Base-by-base conservation (phyloP, 2,888 invertebrate species). In the Hofmannophila pseudospretella region DNA sequence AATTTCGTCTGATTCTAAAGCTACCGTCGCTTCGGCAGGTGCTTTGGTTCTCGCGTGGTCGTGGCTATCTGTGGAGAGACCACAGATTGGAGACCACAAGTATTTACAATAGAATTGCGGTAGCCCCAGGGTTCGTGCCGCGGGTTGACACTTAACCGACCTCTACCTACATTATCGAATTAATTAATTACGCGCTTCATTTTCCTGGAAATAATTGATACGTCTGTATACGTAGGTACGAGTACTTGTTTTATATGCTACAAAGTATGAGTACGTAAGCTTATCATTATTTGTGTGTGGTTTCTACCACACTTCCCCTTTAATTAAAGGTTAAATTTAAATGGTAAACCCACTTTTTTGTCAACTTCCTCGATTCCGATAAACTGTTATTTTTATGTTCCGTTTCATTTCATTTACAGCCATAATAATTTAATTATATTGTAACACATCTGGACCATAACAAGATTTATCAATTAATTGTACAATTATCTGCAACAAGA, bases 1-100 rank as follows among this genome's bases (percentile, higher is more conserved):
- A n/a, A n/a, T n/a, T n/a, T n/a, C n/a, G n/a, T n/a, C n/a, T n/a
- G n/a, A n/a, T n/a, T n/a, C n/a, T n/a, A n/a, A n/a, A n/a, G n/a
- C n/a, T n/a, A n/a, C n/a, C n/a, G n/a, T n/a, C n/a, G n/a, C n/a
- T n/a, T n/a, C n/a, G n/a, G n/a, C n/a, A n/a, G n/a, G n/a, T n/a
- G n/a, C 20, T 20, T 20, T 16, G 14, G 20, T 27, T n/a, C 13
- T 19, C 22, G 7, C 36, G 40, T 30, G 40, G 40, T 40, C 35
- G 22, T 32, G n/a, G n/a, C 32, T 27, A 8, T 23, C 13, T 7
- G 11, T 10, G 7, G 12, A 16, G 5, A 27, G 27, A 36, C 36
- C 39, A 40, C 39, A 40, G 26, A 40, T 36, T 38, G 36, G 11
- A 40, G 36, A 40, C 40, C 40, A 40, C 40, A 40, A 36, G 20